Conservation (phyloP, 2,888 invertebrate genomes). For the Heteropelma amictum region DNA sequence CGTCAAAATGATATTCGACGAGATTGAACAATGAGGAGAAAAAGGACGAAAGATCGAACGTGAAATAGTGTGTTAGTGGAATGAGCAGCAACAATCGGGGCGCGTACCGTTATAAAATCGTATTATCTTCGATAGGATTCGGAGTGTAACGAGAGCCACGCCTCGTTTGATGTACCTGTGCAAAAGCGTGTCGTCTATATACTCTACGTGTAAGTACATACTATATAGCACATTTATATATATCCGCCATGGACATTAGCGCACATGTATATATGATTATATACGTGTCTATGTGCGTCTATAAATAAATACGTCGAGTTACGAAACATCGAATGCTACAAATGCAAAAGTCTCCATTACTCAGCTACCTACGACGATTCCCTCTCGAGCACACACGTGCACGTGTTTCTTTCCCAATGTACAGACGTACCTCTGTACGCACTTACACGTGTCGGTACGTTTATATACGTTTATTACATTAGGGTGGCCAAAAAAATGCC, state of each 20-base stretch:
- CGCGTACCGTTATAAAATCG: slow-evolving; percentile 45
- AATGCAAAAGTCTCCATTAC: slow-evolving; percentile 49
- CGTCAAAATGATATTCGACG: neutral
- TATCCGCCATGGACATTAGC: neutral
- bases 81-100: slow-evolving; percentile 17
- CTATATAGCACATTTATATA: neutral
- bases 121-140: slow-evolving; percentile 39
- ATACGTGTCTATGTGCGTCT: no score
- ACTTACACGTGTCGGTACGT: no score
- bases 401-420: slow-evolving; percentile 33
- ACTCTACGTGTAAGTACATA: neutral
- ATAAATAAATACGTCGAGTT: slow-evolving; percentile 55
- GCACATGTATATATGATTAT: slow-evolving; percentile 1
- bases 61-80: slow-evolving; percentile 8
- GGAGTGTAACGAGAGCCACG: slow-evolving; percentile 32
- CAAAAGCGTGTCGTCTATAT: slow-evolving; percentile 13
- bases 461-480: no score
- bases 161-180: slow-evolving; percentile 48
- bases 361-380: slow-evolving; percentile 54
- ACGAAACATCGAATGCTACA: slow-evolving; percentile 52
- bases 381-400: slow-evolving; percentile 31
- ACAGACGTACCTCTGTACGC: no score
- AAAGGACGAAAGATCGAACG: slow-evolving; percentile 24
- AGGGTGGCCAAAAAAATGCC: no score
- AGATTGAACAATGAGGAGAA: neutral